Evolutionary conservation across 2,797 vertebrate species (phyloP).

Genomic region (Molossus molossus): DNA sequence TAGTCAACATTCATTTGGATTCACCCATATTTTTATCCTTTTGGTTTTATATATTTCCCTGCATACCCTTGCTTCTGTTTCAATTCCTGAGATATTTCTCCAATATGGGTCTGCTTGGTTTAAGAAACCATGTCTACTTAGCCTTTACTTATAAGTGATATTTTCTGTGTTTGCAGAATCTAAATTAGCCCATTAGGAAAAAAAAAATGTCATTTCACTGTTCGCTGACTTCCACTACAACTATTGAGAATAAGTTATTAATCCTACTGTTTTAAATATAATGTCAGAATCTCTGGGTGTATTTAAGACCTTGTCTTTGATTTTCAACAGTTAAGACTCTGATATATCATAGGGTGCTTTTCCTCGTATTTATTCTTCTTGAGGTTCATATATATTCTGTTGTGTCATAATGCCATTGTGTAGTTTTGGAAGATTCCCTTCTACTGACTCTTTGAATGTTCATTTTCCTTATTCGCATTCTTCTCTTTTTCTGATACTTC

Average conservation of each 20-base stretch:
- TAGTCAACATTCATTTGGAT: neutral
- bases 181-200: neutral
- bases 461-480: neutral
- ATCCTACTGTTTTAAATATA: conserved; percentile 6
- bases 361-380: neutral
- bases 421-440: neutral
- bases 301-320: neutral
- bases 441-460: neutral
- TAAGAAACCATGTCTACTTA: neutral
- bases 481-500: neutral
- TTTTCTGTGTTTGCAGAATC: conserved; percentile 30
- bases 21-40: neutral
- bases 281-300: neutral
- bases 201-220: conserved; percentile 4
- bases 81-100: neutral
- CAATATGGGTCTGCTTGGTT: neutral
- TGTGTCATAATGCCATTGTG: neutral
- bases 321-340: conserved; percentile 15
- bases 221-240: neutral
- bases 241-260: neutral
- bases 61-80: neutral
- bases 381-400: neutral
- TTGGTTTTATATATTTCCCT: neutral
- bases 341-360: neutral
- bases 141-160: neutral